phyloP scores from a whole-genome alignment of 2,113 vertebrate genomes.

The Jaculus jaculus region DNA sequence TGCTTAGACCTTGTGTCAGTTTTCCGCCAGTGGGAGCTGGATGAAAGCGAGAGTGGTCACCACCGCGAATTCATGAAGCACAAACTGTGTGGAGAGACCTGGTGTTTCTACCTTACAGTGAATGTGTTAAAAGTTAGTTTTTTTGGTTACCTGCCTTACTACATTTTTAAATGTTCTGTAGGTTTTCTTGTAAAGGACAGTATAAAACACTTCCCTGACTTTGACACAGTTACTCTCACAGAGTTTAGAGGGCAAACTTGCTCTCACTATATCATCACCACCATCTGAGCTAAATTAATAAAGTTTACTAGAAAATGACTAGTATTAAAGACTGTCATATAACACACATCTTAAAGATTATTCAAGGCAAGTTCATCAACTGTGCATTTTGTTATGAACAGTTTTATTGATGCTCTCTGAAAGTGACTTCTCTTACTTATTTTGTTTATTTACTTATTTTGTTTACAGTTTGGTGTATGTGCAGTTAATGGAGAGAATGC shows the following conservation, averaged over 20 bases:
- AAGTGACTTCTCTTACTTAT: slow-evolving; percentile 7
- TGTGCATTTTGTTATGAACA: not conserved
- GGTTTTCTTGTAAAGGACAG: not conserved
- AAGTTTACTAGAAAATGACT: slow-evolving; percentile 38
- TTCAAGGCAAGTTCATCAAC: not conserved
- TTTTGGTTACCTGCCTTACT: not conserved
- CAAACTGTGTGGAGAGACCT: not conserved
- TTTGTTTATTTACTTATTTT: slow-evolving; percentile 23
- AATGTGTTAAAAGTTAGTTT: slow-evolving; percentile 29
- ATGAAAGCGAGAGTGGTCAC: not conserved
- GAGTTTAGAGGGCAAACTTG: not conserved
- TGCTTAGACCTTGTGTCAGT: not conserved
- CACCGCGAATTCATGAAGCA: not conserved
- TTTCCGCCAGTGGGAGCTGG: not conserved
- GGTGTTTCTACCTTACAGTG: not conserved
- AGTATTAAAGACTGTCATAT: slow-evolving; percentile 17
- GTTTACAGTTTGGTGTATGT: not conserved
- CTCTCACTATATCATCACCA: not conserved
- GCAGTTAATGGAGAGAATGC: not conserved
- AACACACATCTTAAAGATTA: not conserved
- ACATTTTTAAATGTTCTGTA: slow-evolving; percentile 35
- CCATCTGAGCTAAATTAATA: not conserved
- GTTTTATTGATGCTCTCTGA: not conserved
- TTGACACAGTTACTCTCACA: not conserved
- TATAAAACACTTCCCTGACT: not conserved